Evolutionary conservation across 2,113 vertebrate genomes (phyloP).

Genomic region (Ageneiosus marmoratus): DNA sequence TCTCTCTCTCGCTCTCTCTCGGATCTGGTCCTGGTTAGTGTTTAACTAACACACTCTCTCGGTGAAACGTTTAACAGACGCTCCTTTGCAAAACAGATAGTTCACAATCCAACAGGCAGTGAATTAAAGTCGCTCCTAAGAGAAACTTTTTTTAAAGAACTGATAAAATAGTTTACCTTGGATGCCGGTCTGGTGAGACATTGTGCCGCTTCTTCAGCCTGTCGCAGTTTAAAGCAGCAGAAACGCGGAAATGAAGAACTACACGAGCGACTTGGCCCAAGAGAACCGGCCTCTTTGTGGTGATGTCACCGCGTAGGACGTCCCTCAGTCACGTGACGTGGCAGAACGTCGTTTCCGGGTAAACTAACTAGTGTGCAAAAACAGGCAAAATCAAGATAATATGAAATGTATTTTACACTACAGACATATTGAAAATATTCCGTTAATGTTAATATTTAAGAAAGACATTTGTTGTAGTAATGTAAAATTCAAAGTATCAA

Average conservation of each 20-base stretch:
- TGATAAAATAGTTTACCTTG: constrained; percentile 71
- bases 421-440: no score
- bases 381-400: no score
- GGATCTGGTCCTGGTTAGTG: constrained; percentile 14
- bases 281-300: constrained; percentile 4
- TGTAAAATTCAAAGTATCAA: no score
- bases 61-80: not conserved
- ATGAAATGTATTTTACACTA: no score
- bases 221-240: constrained; percentile 32
- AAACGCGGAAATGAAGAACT: constrained; percentile 50
- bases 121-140: not conserved
- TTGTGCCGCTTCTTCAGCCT: constrained; percentile 43
- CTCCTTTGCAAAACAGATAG: not conserved
- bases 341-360: not conserved
- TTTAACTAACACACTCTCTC: constrained; percentile 21
- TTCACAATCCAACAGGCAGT: not conserved
- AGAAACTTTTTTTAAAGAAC: not conserved
- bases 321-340: constrained; percentile 31
- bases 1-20: no score
- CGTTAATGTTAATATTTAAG: no score
- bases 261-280: constrained; percentile 32
- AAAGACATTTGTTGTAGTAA: no score
- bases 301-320: constrained; percentile 43
- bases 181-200: constrained; percentile 88
- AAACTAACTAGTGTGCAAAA: not conserved